Evolutionary conservation across 2,888 invertebrate genomes (phyloP), one percentile per base, ranked within the genome.

Genomic region (Hypomecis atomaria): DNA sequence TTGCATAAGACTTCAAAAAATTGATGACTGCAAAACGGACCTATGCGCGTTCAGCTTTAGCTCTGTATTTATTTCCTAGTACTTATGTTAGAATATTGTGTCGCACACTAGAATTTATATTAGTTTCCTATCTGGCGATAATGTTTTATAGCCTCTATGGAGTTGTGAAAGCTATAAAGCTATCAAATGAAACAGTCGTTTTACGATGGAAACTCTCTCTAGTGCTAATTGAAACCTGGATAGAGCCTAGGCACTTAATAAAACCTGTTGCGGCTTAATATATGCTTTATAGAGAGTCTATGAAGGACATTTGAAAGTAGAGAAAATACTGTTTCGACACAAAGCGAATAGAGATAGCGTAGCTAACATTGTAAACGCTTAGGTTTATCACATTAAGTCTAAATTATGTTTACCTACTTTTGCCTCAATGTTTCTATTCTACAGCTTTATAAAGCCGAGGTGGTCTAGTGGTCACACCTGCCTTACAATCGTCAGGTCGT

Each of bases 101-200:
- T 47, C 3, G 33, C 45, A 47, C 9, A n/a, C 4, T 8, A 3
- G 4, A 11, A 44, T 44, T 54, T 55, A 23, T 33, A 48, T 40
- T 23, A 40, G 11, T 48, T 62, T 50, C 42, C 45, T 62, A 62
- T 57, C 57, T 23, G 52, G 56, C 55, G 50, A 62, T 57, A 62
- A 59, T 34, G 45, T 49, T 64, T 64, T 64, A 64, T 33, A 42
- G 13, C 59, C 10, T 44, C 13, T 57, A 9, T 62, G 58, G 53
- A 59, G 8, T 59, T 49, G 44, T 5, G 42, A 45, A 53, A 13
- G 53, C 53, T 43, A 54, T 54, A 58, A 63, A 59, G 38, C 6
- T 11, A 13, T 52, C 9, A 57, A 42, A 57, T 52, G 34, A 53
- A 62, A 62, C 36, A 62, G 50, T 49, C n/a, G 45, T 13, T 57